Base-by-base conservation (phyloP, 2,888 invertebrate species). In the Hirtodrosophila trivittata region DNA sequence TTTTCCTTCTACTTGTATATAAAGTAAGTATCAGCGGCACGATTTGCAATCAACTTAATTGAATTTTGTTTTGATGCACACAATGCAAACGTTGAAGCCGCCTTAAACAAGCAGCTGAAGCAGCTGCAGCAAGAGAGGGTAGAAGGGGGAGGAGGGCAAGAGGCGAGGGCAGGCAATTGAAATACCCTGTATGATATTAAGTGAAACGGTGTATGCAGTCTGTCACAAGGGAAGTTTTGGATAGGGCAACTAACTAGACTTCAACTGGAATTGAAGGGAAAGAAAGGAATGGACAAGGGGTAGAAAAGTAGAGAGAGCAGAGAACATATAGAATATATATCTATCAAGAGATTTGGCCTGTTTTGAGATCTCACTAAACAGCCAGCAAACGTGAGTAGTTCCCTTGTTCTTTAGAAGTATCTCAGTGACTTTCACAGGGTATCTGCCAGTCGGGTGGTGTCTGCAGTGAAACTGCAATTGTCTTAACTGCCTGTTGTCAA, bases 21-120 rank as follows among this genome's bases (percentile, higher is more conserved):
- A 35, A 13, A 16, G 41, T 47, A 56, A 60, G 35, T 35, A 55
- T 43, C 45, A 50, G 47, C 51, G 63, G 50, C 57, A 67, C 76
- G 71, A 77, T 73, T 85, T 74, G 77, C 75, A 84, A 84, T 84
- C 81, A 86, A 83, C 76, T 81, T 78, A 86, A 84, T 84, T 84
- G 76, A 76, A 83, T 86, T 84, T 63, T 77, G 70, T 69, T 83
- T 77, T 77, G 74, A 71, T 74, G 83, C 77, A 21, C 18, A 21
- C 18, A 72, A 65, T 69, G 73, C 68, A 58, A 50, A 56, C 54
- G 55, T 37, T 47, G 55, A 39, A 30, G 39, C 13, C 35, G 64
- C 39, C 51, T 70, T 60, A 56, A 65, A 38, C 51, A 46, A 42
- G 30, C 38, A 37, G 38, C 13, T 3, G 18, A 2, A 21, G 18